Conservation (phyloP, 2,797 vertebrate species). For the Peromyscus aztecus region DNA sequence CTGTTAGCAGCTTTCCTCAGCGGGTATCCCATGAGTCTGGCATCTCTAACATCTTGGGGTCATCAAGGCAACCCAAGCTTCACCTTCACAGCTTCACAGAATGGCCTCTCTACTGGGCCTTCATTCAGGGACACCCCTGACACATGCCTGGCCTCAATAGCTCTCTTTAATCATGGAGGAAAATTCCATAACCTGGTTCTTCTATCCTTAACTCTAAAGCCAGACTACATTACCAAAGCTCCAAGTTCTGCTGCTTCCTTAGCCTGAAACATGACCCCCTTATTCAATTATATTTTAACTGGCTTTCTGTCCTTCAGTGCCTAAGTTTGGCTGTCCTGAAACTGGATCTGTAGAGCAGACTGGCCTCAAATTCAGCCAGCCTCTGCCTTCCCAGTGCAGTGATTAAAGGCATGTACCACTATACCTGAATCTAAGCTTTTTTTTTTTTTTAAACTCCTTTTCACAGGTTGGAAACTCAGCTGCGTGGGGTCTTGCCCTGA, state of each 20-base stretch:
- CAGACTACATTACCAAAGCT: background rate
- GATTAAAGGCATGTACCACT: background rate
- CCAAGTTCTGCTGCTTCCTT: background rate
- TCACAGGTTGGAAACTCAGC: background rate
- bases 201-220: background rate
- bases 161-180: background rate
- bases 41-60: background rate
- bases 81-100: background rate
- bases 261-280: background rate
- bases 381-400: background rate
- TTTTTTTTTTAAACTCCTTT: background rate
- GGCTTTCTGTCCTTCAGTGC: background rate
- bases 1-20: background rate
- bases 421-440: background rate
- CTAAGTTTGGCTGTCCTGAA: background rate
- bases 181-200: background rate
- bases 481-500: background rate
- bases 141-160: background rate
- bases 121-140: background rate
- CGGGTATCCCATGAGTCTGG: background rate
- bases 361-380: background rate
- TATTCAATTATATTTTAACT: background rate
- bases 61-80: background rate
- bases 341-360: background rate
- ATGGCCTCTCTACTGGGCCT: background rate